A percentile compares a stretch with the other conserved stretches of the same genome.
Evolutionary conservation across 2,113 vertebrate genomes (phyloP).

Genomic region (Microtus richardsoni): DNA sequence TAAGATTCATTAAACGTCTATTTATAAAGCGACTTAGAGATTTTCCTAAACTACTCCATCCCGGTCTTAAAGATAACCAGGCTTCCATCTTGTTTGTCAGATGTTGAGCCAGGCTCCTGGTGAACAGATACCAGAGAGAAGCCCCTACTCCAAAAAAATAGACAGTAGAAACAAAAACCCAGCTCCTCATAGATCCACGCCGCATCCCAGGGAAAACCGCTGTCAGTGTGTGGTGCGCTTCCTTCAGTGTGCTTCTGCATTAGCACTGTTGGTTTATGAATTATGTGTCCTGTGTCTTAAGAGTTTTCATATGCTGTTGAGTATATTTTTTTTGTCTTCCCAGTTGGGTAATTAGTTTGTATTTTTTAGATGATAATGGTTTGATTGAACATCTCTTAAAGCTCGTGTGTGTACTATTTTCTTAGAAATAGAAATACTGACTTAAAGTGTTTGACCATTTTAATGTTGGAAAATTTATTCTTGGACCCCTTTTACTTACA

Average conservation of each 20-base stretch:
- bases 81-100: constrained; percentile 24
- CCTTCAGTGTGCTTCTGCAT: background rate
- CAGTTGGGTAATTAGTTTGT: constrained; percentile 4
- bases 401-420: background rate
- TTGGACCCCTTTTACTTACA: background rate
- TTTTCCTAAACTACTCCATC: constrained; percentile 44
- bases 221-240: background rate
- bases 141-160: background rate
- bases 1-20: constrained; percentile 43
- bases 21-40: constrained; percentile 47
- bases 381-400: constrained; percentile 46
- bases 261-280: background rate
- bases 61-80: constrained; percentile 17
- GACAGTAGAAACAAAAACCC: background rate
- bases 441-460: constrained; percentile 43
- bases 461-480: constrained; percentile 33
- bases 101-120: background rate
- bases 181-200: background rate
- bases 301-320: background rate
- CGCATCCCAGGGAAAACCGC: background rate
- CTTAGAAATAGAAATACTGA: constrained; percentile 36
- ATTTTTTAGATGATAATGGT: constrained; percentile 1
- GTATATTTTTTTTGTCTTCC: background rate
- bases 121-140: constrained; percentile 39
- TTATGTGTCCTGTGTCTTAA: background rate